Conservation (phyloP, 1,140 invertebrate species). For the Drosophila sulfurigaster region DNA sequence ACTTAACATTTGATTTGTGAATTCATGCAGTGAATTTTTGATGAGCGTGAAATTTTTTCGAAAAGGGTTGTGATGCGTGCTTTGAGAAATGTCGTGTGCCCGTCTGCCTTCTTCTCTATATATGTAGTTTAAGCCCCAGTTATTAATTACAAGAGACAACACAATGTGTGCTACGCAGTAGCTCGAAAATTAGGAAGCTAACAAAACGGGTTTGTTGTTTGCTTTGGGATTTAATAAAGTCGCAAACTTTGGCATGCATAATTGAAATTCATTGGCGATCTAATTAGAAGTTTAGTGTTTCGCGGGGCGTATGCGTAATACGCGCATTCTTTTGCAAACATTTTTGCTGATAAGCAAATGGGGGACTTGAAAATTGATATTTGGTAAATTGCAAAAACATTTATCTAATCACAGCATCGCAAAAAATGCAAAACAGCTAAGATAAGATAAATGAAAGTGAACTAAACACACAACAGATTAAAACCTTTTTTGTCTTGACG, state of each 20-base stretch:
- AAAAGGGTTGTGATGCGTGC: slow-evolving; percentile 21
- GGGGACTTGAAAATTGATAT: slow-evolving; percentile 35
- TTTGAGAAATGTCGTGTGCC: neutral
- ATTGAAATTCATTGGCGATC: slow-evolving; percentile 39
- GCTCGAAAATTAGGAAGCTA: slow-evolving; percentile 32
- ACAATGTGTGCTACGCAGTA: slow-evolving; percentile 25
- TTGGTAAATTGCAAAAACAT: slow-evolving; percentile 55
- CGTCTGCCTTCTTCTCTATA: neutral
- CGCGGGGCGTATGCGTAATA: slow-evolving; percentile 53
- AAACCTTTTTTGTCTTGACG: neutral
- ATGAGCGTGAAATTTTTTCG: slow-evolving; percentile 53
- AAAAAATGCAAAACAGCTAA: slow-evolving; percentile 27
- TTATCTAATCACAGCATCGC: slow-evolving; percentile 54
- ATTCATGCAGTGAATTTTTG: slow-evolving; percentile 55
- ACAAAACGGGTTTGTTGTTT: slow-evolving; percentile 33
- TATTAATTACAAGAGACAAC: slow-evolving; percentile 8
- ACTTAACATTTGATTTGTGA: slow-evolving; percentile 6
- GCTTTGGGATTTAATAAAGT: slow-evolving; percentile 1
- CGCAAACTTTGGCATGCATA: slow-evolving; percentile 34
- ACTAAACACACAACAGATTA: neutral
- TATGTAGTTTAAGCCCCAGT: slow-evolving; percentile 17
- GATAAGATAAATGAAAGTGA: slow-evolving; percentile 26
- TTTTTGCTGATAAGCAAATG: slow-evolving; percentile 23
- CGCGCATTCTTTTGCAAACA: neutral
- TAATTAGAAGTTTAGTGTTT: slow-evolving; percentile 33